Evolutionary conservation across 2,113 vertebrate genomes (phyloP).

Genomic region (Proteles cristata): DNA sequence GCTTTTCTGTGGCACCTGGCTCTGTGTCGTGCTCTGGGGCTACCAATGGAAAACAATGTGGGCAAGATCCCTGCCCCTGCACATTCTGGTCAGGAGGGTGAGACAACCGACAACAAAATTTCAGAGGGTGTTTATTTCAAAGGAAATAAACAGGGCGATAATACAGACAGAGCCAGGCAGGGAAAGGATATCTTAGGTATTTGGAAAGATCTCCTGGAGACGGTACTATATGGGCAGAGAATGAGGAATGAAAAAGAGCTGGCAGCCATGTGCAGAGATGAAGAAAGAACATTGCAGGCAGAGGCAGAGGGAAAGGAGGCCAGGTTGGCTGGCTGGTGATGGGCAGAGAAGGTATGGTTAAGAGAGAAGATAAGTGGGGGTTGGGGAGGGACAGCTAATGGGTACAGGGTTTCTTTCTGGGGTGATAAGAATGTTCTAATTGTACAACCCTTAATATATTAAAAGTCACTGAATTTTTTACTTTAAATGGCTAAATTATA

Average conservation of each 20-base stretch:
- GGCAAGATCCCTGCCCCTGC: not conserved
- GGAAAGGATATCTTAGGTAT: not conserved
- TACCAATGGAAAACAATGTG: not conserved
- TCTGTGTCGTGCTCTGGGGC: not conserved
- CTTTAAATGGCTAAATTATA: not conserved
- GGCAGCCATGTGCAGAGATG: not conserved
- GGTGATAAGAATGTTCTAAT: not conserved
- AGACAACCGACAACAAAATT: not conserved
- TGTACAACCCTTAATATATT: not conserved
- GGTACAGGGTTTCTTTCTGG: not conserved
- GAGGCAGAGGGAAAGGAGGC: not conserved
- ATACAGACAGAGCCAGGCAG: not conserved
- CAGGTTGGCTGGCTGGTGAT: not conserved
- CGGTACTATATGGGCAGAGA: not conserved
- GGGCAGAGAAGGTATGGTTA: not conserved
- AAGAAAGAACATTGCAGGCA: not conserved
- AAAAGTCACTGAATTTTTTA: not conserved
- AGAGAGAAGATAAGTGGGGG: not conserved
- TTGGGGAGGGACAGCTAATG: not conserved
- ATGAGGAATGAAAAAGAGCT: not conserved
- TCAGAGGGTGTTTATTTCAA: not conserved
- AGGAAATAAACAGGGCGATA: not conserved
- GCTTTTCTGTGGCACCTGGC: not conserved
- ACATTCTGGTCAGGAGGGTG: not conserved
- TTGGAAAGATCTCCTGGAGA: not conserved